These are phyloP conservation scores for Sarcophaga carnaria DNA, from an alignment of 2,888 invertebrate species.

Conservation along the genomic window DNA sequence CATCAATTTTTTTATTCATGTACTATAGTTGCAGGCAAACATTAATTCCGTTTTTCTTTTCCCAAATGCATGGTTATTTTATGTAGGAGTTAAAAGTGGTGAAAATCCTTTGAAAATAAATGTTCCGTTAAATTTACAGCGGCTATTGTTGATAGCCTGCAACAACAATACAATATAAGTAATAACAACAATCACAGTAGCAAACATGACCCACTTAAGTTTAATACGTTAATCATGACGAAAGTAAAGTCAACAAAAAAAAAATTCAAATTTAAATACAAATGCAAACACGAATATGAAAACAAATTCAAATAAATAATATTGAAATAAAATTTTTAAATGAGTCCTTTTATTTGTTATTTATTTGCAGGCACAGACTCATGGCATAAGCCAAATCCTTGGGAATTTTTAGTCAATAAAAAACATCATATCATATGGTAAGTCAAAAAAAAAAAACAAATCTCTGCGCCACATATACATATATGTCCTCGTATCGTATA, in stretches of 20 bases:
- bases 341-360: constrained; percentile 25
- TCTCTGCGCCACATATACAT: background rate
- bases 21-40: background rate
- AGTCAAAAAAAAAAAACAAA: constrained; percentile 71
- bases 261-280: background rate
- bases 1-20: no score
- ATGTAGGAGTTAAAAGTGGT: background rate
- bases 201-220: constrained; percentile 46
- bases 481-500: no score
- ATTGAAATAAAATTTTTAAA: constrained; percentile 29
- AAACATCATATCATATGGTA: constrained; percentile 91
- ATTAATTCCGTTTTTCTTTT: background rate
- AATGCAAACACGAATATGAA: background rate
- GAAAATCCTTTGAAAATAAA: constrained; percentile 35
- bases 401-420: constrained; percentile 92
- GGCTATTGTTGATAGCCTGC: constrained; percentile 14
- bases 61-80: no score
- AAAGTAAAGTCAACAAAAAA: background rate
- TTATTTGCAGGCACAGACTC: constrained; percentile 79
- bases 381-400: constrained; percentile 87
- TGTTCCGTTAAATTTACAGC: constrained; percentile 41
- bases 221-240: constrained; percentile 23
- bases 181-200: background rate
- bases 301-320: background rate
- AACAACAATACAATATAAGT: constrained; percentile 6